Base-by-base conservation (phyloP, 2,888 invertebrate species). In the Stenolophus ochropezus region DNA sequence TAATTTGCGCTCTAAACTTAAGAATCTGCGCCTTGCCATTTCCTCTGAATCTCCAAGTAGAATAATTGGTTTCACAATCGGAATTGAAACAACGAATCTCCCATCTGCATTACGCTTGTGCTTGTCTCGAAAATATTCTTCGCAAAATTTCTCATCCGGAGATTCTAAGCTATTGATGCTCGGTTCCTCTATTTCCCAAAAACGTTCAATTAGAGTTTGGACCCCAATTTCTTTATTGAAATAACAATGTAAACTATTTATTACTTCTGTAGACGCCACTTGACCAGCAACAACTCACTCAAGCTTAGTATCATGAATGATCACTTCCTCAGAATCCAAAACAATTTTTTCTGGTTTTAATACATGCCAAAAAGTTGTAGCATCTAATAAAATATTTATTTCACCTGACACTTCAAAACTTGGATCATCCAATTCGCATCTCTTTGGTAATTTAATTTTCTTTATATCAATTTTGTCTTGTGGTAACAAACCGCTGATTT, bases 101-200 rank as follows among this genome's bases (percentile, higher is more conserved):
- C 85, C 84, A 1, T 79, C 27, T n/a, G n/a, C 5, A 25, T 82
- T 75, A 21, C 84, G 65, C 4, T 11, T 53, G 5, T 53, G 23
- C 23, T 58, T 81, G 74, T 73, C 51, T 21, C 8, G 42, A 53
- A 84, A 84, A 75, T 82, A 74, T 8, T 77, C 61, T 42, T 84
- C 84, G 33, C 84, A 83, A 51, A 51, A 16, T 16, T 51, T 18
- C 56, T 83, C 83, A 5, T 83, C 82, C 6, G 21, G 5, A 0
- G 75, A 61, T 4, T 69, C 6, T n/a, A 33, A n/a, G 8, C n/a
- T 27, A n/a, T 25, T 0, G 1, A 5, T 27, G 2, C 47, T 4
- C 3, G 81, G 11, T 51, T 83, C 84, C 73, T 85, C 84, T 27
- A 84, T 74, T 73, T 82, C 75, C 84, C 83, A 85, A 71, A 85